phyloP scores from a whole-genome alignment of 2,888 invertebrate species.

The Stictocephala bisonia region DNA sequence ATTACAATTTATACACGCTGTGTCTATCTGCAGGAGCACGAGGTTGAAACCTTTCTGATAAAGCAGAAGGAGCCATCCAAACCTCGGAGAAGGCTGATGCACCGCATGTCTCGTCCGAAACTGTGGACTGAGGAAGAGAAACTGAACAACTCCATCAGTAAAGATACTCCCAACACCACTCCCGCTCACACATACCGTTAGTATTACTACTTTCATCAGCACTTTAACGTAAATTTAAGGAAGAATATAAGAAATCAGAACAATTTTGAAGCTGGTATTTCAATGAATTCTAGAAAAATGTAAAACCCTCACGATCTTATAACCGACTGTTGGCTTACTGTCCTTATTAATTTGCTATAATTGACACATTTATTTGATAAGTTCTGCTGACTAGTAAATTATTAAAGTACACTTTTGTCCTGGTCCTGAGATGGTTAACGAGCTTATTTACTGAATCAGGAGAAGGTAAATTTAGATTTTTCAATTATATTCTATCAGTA shows the following conservation, averaged over 20 bases:
- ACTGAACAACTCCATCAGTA: conserved; percentile 29
- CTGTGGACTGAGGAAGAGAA: conserved; percentile 64
- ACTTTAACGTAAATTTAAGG: not conserved
- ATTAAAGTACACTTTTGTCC: too few species aligned
- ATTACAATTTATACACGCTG: too few species aligned
- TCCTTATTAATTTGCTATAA: too few species aligned
- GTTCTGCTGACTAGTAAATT: too few species aligned
- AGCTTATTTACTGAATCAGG: too few species aligned
- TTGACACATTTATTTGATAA: too few species aligned
- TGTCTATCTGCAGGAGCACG: conserved; percentile 75
- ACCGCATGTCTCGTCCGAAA: conserved; percentile 59
- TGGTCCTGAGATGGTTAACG: too few species aligned
- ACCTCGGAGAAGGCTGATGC: conserved; percentile 57
- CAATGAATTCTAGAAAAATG: too few species aligned
- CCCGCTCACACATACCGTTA: conserved; percentile 15
- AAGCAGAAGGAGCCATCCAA: conserved; percentile 77
- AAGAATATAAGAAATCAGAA: not conserved
- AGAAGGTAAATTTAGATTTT: too few species aligned
- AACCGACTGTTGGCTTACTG: too few species aligned
- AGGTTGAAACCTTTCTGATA: conserved; percentile 90
- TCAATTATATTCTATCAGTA: too few species aligned
- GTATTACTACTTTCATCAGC: not conserved
- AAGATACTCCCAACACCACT: conserved; percentile 10
- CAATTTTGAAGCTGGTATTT: not conserved
- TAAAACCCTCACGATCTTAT: too few species aligned